Base-by-base conservation (phyloP, 2,797 vertebrate genomes). In the Channa striata region DNA sequence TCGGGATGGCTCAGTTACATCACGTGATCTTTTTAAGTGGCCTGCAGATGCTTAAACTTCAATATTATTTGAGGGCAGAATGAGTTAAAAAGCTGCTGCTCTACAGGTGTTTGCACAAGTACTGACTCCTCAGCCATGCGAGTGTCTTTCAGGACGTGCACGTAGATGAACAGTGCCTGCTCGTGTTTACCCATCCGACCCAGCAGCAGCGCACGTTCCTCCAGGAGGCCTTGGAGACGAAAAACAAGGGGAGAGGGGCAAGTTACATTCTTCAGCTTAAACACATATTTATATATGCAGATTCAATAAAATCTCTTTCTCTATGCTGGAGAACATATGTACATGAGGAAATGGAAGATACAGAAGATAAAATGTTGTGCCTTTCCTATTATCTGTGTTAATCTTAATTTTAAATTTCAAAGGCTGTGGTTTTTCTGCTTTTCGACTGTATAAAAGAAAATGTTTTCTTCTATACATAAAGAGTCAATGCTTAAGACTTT, bases 111-210 rank as follows among this genome's bases (percentile, higher is more conserved):
- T 34, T 42, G 33, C 12, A 20, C 34, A 1, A 17, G 4, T 49
- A 91, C 96, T 93, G 90, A 99, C 97, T 96, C 95, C 82, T 99
- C 97, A 20, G 98, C 98, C 97, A 98, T 98, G 79, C 30, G 93
- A 0, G 96, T 98, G 81, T 99, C 95, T 53, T 96, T 96, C 75
- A 99, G 92, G 87, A 98, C 87, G 87, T 99, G 98, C 44, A 99
- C 98, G 5, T 99, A 99, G 89, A 99, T 99, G 91, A 97, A 98
- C 34, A 99, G 96, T 39, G 98, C 97, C 93, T 99, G 98, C 59
- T 99, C 98, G 0, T 99, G 98, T 80, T 98, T 98, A 8, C 98
- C 98, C 98, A 99, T 99, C 61, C 96, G 96, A 23, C 98, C 98
- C 91, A 99, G 88, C 0, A 99, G 95, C 66, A 99, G 85, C 21